Base-by-base conservation (phyloP, 2,888 invertebrate genomes). In the Coremacera marginata region DNA sequence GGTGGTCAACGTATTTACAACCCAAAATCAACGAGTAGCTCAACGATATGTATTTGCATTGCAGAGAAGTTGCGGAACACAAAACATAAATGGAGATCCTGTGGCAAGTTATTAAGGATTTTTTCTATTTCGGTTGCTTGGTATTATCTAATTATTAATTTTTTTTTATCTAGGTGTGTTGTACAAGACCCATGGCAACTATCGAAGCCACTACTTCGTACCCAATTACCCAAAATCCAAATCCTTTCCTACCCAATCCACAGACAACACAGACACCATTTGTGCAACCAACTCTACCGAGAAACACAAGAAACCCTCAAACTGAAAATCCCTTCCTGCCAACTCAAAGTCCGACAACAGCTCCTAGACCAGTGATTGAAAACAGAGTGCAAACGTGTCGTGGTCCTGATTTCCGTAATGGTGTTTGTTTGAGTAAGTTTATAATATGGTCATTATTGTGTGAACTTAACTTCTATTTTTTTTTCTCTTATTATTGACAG, bases 31-130 rank as follows among this genome's bases (percentile, higher is more conserved):
- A 19, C 82, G 82, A 22, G 80, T 83, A 8, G 86, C 88, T 9
- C 70, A 84, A 49, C 84, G 85, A 11, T 89, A 88, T 81, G 75
- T 90, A 9, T 77, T 85, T 52, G 80, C 81, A 0, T 76, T 87
- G 60, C 86, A 89, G 77, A 83, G 86, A 73, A 84, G 82, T 77
- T 89, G 89, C 79, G 87, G 87, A 31, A 87, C 85, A 22, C 82
- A 84, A 67, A 87, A 70, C 65, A 9, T 86, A 3, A 83, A 86
- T n/a, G 83, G 86, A 8, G 88, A 89, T 82, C 89, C 90, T 9
- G 81, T 89, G 83, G 89, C 89, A 86, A 82, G 77, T 71, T 7
- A 3, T 37, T 7, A n/a, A 49, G 4, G 8, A 22, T 3, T 55
- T 7, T 8, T n/a, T 55, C n/a, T 55, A 1, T 19, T 1, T 19